Evolutionary conservation across 2,797 vertebrate species (phyloP).

Genomic region (Malacoctenus gilli): DNA sequence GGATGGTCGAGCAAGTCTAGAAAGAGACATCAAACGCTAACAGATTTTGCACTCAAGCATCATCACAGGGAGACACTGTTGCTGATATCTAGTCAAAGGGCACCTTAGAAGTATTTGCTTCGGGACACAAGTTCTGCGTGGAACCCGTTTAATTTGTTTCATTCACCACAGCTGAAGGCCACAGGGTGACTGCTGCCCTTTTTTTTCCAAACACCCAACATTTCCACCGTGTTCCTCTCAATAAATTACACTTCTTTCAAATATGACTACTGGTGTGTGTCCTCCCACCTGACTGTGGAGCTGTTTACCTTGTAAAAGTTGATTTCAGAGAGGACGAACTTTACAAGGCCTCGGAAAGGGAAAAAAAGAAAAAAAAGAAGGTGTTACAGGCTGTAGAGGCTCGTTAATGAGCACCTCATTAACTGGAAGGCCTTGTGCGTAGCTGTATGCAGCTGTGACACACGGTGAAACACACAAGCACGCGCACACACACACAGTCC

Average conservation of each 20-base stretch:
- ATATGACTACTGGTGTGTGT: conserved; percentile 1
- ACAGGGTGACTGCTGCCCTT: background rate
- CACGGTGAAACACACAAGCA: conserved; percentile 27
- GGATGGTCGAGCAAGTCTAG: too few relatives aligned
- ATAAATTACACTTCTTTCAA: conserved; percentile 17
- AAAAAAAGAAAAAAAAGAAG: conserved; percentile 18
- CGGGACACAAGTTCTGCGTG: background rate
- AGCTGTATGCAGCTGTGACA: conserved; percentile 45
- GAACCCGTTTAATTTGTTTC: background rate
- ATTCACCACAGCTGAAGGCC: background rate
- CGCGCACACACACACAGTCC: conserved; percentile 4
- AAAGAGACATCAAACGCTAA: background rate
- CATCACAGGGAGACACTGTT: background rate
- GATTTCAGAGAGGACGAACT: conserved; percentile 39
- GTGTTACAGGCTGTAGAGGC: conserved; percentile 40
- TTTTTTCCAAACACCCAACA: conserved; percentile 1
- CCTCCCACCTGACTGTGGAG: conserved; percentile 20
- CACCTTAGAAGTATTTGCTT: conserved; percentile 1
- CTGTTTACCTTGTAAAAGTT: conserved; percentile 32
- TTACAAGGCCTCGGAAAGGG: conserved; percentile 26
- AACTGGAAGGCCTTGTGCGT: conserved; percentile 44
- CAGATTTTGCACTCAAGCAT: background rate
- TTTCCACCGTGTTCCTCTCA: background rate
- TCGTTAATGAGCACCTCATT: conserved; percentile 72
- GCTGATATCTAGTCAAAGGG: background rate